Conservation (phyloP, 1,140 invertebrate genomes). For the Sipha flava region DNA sequence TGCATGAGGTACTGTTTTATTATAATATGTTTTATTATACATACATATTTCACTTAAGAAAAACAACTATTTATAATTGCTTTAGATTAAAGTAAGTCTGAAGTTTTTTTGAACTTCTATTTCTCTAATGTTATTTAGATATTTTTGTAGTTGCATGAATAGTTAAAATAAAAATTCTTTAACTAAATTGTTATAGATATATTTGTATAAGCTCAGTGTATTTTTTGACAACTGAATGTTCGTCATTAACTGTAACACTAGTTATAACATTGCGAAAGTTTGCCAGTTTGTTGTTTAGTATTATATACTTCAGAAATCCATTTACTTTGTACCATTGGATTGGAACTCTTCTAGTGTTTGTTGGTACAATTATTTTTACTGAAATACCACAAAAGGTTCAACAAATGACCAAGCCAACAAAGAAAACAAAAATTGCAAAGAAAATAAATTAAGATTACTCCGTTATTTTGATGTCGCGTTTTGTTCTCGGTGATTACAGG, state of each 20-base stretch:
- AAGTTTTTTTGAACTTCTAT: too few relatives aligned
- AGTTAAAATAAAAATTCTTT: neutral
- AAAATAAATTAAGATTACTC: constrained; percentile 3
- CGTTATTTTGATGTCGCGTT: neutral
- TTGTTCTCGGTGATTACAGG: neutral
- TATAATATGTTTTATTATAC: too few relatives aligned
- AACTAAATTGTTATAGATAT: constrained; percentile 48
- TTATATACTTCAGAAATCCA: constrained; percentile 89
- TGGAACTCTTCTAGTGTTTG: constrained; percentile 83
- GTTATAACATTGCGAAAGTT: constrained; percentile 95
- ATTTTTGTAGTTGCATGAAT: neutral
- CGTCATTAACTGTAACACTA: constrained; percentile 88
- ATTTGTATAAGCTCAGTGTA: constrained; percentile 93
- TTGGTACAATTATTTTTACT: constrained; percentile 86
- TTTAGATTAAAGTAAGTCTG: too few relatives aligned
- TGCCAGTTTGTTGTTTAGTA: constrained; percentile 86
- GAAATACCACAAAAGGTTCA: constrained; percentile 51
- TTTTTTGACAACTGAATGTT: constrained; percentile 83
- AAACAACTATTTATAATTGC: too few relatives aligned
- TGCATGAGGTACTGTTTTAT: too few relatives aligned
- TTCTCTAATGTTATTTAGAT: too few relatives aligned
- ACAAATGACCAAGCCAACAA: neutral
- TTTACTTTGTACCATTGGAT: constrained; percentile 90
- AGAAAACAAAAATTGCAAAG: constrained; percentile 19
- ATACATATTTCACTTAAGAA: too few relatives aligned